Conservation (phyloP, 2,888 invertebrate genomes). For the Aporophyla lueneburgensis region DNA sequence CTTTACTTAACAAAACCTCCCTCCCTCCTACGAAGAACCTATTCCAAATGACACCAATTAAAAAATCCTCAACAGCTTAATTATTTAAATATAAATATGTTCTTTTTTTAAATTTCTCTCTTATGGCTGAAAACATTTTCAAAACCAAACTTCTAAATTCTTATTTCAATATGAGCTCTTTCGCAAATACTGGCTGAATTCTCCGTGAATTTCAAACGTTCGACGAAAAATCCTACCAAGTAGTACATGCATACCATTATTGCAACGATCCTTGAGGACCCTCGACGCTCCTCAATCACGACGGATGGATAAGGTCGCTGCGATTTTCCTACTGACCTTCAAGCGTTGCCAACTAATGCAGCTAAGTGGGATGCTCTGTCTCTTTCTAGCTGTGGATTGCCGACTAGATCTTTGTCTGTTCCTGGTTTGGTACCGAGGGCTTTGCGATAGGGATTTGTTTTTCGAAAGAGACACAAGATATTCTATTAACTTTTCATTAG, state of each 20-base stretch:
- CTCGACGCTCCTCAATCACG: constrained; percentile 61
- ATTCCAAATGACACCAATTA: too few species aligned
- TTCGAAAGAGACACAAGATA: neutral
- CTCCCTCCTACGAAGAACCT: neutral
- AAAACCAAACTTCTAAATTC: neutral
- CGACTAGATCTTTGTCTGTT: constrained; percentile 38
- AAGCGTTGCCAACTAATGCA: constrained; percentile 61
- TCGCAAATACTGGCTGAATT: neutral
- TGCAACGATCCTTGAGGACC: constrained; percentile 54
- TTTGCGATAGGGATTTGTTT: neutral
- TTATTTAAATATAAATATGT: too few species aligned
- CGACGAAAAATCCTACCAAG: neutral
- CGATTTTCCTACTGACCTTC: constrained; percentile 73
- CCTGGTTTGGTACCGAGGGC: constrained; percentile 11
- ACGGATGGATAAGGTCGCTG: constrained; percentile 70
- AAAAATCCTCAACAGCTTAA: neutral
- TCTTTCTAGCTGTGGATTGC: constrained; percentile 45
- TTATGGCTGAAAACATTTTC: neutral
- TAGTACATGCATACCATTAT: constrained; percentile 33
- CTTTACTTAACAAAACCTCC: neutral
- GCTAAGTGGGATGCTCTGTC: constrained; percentile 54
- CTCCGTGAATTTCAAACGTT: neutral
- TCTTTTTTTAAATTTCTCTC: too few species aligned
- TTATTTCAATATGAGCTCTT: neutral
- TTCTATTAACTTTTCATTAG: neutral